A percentile compares a stretch with the other conserved stretches of the same genome.
These are phyloP conservation scores for Machaerirhynchus nigripectus DNA, from an alignment of 2,113 vertebrate species.

Conservation along the genomic window DNA sequence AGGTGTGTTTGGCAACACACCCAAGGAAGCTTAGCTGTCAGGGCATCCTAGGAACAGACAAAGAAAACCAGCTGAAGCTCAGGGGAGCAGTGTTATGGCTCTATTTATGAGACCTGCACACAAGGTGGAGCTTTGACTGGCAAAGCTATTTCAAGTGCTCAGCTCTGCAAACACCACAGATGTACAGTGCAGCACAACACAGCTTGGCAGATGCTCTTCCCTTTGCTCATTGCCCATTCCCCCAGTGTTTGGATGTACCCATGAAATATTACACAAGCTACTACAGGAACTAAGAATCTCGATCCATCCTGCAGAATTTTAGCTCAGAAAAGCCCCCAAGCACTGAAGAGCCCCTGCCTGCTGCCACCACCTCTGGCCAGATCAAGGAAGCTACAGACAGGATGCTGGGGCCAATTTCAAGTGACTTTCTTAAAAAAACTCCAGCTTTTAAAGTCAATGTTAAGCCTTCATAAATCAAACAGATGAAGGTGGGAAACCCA, in stretches of 20 bases:
- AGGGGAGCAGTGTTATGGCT: background rate
- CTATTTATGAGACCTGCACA: background rate
- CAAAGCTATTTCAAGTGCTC: constrained; percentile 3
- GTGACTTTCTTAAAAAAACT: background rate
- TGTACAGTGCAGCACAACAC: background rate
- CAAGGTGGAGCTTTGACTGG: background rate
- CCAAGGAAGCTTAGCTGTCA: constrained; percentile 39
- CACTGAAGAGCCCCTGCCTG: background rate
- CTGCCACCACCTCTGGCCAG: background rate
- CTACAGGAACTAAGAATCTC: background rate
- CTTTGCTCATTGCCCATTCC: background rate
- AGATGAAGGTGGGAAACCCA: background rate
- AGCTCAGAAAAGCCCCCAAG: background rate
- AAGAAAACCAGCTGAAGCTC: constrained; percentile 45
- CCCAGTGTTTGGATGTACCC: background rate
- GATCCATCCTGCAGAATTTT: background rate
- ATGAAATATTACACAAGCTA: background rate
- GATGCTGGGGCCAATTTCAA: background rate
- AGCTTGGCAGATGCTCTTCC: background rate
- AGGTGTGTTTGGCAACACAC: constrained; percentile 1
- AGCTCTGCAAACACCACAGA: background rate
- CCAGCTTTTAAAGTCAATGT: background rate
- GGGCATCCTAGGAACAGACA: constrained; percentile 25
- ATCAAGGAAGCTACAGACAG: background rate
- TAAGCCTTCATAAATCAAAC: background rate